Evolutionary conservation across 2,888 invertebrate genomes (phyloP).

Genomic region (Drosophila lutescens): DNA sequence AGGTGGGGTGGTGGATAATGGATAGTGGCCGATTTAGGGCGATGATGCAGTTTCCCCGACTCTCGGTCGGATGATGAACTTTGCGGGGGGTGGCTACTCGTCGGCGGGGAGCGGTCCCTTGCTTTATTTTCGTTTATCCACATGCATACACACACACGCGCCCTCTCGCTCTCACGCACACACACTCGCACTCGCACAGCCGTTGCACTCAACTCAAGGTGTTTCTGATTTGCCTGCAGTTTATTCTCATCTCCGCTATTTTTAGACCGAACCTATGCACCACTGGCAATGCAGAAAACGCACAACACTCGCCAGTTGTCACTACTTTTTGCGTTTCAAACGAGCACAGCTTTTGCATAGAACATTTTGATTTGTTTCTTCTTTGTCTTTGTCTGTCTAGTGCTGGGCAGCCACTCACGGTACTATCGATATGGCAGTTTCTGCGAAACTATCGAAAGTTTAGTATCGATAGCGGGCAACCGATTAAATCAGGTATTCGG

Average conservation of each 20-base stretch:
- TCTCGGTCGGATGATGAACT: conserved; percentile 29
- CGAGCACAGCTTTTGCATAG: conserved; percentile 27
- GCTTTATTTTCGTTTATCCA: conserved; percentile 72
- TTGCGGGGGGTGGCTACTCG: conserved; percentile 42
- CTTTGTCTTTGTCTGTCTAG: conserved; percentile 16
- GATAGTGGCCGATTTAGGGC: conserved; percentile 35
- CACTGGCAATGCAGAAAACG: conserved; percentile 13
- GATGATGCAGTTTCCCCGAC: conserved; percentile 61
- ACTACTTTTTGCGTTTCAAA: conserved; percentile 12
- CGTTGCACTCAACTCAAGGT: conserved; percentile 45
- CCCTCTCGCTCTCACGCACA: conserved; percentile 16
- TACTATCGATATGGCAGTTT: too few relatives aligned
- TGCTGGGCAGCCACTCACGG: background rate
- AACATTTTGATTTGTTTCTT: conserved; percentile 24
- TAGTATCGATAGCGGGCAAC: too few relatives aligned
- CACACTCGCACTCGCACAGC: conserved; percentile 25
- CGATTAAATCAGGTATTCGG: too few relatives aligned
- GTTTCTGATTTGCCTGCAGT: conserved; percentile 32
- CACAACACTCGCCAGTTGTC: conserved; percentile 10
- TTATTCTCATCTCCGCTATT: conserved; percentile 30
- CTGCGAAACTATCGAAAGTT: too few relatives aligned
- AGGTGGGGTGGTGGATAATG: conserved; percentile 7
- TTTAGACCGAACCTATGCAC: background rate
- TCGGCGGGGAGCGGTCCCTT: conserved; percentile 44
- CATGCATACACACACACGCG: conserved; percentile 43